Conservation (phyloP, 2,797 vertebrate species). For the Macropodus opercularis region DNA sequence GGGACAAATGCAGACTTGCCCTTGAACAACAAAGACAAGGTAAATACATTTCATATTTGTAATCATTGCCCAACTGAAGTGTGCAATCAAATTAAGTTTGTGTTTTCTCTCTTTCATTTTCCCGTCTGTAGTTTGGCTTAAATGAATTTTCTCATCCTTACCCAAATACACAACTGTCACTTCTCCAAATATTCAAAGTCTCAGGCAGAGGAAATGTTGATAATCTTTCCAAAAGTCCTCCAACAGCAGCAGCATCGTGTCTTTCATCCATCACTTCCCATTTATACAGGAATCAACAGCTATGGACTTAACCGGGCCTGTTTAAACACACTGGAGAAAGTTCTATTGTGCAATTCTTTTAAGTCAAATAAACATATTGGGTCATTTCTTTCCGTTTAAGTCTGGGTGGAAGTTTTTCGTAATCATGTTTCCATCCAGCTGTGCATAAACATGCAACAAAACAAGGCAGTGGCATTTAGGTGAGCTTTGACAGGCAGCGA, state of each 20-base stretch:
- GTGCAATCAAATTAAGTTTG: constrained; percentile 56
- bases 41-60: constrained; percentile 61
- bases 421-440: constrained; percentile 43
- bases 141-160: constrained; percentile 66
- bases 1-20: constrained; percentile 32
- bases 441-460: constrained; percentile 48
- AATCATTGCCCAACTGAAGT: constrained; percentile 55
- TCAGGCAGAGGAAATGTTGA: constrained; percentile 64
- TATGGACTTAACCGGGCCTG: constrained; percentile 31
- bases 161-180: constrained; percentile 71
- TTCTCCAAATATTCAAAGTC: constrained; percentile 68
- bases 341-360: constrained; percentile 33
- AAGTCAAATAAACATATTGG: constrained; percentile 44
- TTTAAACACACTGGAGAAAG: constrained; percentile 39
- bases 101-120: constrained; percentile 67
- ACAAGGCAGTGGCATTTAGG: constrained; percentile 46
- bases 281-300: constrained; percentile 51
- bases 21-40: constrained; percentile 49
- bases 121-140: constrained; percentile 64
- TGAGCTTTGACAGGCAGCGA: constrained; percentile 50
- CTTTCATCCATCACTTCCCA: constrained; percentile 64
- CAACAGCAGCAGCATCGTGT: constrained; percentile 58
- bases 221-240: constrained; percentile 60
- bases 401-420: constrained; percentile 22
- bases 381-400: constrained; percentile 35